phyloP scores from a whole-genome alignment of 2,888 invertebrate species.

The Dryocosmus kuriphilus region DNA sequence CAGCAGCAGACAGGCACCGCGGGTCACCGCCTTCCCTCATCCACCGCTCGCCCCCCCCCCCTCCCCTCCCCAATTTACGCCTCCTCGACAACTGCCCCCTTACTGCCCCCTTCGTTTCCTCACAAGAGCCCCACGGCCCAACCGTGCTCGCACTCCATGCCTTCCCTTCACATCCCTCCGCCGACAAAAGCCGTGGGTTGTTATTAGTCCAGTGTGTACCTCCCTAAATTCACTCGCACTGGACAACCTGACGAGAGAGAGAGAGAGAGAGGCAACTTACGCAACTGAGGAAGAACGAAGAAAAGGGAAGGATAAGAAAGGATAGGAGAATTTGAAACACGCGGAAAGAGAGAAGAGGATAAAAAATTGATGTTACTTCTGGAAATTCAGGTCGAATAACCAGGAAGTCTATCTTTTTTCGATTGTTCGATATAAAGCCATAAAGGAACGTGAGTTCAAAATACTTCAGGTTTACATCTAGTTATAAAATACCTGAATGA shows the following conservation, averaged over 20 bases:
- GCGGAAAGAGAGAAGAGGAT: background rate
- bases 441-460: too few species aligned
- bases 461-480: too few species aligned
- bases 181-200: constrained; percentile 53
- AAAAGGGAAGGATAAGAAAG: background rate
- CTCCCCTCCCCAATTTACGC: too few species aligned
- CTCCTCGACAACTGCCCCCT: background rate
- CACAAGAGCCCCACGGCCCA: constrained; percentile 33
- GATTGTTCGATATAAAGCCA: too few species aligned
- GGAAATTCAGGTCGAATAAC: too few species aligned
- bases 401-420: too few species aligned
- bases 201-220: constrained; percentile 70
- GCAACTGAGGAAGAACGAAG: background rate
- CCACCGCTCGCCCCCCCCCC: constrained; percentile 52
- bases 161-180: constrained; percentile 15
- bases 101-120: constrained; percentile 40
- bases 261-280: constrained; percentile 37
- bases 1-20: constrained; percentile 76
- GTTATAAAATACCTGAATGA: too few species aligned
- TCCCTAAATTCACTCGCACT: constrained; percentile 72
- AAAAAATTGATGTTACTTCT: too few species aligned
- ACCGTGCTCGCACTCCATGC: constrained; percentile 9
- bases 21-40: constrained; percentile 71
- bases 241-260: constrained; percentile 55
- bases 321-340: background rate